Evolutionary conservation across 2,113 vertebrate species (phyloP).

Genomic region (Carassius gibelio): DNA sequence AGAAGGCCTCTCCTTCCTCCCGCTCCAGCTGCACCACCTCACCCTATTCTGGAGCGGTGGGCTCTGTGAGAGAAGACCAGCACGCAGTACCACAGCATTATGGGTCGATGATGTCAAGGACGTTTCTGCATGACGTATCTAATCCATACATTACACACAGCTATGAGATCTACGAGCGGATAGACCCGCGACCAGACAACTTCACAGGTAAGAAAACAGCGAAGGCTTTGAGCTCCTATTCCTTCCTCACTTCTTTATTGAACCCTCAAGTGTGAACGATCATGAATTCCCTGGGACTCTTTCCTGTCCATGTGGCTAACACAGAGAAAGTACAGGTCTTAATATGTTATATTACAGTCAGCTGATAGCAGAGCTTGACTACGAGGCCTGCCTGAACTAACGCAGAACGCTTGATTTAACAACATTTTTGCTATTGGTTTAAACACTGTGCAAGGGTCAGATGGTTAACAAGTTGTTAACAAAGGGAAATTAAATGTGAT

Average conservation of each 20-base stretch:
- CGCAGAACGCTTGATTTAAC: no score
- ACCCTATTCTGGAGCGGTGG: background rate
- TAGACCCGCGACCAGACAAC: conserved; percentile 41
- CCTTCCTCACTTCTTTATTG: background rate
- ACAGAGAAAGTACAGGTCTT: no score
- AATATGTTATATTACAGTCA: no score
- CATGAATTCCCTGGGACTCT: no score
- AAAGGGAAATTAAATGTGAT: no score
- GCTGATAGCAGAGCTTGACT: no score
- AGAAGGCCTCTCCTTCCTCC: background rate
- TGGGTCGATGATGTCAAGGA: conserved; percentile 30
- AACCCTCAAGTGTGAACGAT: background rate
- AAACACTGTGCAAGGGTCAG: no score
- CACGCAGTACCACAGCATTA: conserved; percentile 43
- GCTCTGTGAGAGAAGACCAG: background rate
- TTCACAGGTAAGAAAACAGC: conserved; percentile 37
- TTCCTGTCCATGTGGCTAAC: no score
- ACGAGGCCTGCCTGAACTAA: no score
- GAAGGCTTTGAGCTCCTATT: background rate
- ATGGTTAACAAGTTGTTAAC: no score
- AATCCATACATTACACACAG: conserved; percentile 51
- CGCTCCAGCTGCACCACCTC: background rate
- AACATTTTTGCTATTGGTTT: no score
- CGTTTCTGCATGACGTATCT: conserved; percentile 43
- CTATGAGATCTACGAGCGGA: conserved; percentile 48